Base-by-base conservation (phyloP, 2,888 invertebrate genomes). In the Scaptomyza parva region DNA sequence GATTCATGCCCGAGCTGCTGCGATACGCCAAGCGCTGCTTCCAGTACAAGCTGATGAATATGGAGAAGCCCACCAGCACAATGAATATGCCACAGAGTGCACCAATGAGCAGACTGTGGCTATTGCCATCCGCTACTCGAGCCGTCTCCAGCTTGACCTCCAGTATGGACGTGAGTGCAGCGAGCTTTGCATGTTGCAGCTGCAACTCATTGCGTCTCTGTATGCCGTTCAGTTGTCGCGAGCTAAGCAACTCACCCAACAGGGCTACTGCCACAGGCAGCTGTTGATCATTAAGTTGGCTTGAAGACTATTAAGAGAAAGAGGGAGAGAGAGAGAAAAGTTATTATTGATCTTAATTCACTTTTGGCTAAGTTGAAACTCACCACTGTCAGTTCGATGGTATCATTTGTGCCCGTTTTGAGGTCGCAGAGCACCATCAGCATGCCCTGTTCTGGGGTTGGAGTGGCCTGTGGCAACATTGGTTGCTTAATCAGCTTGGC, bases 351-450 rank as follows among this genome's bases (percentile, higher is more conserved):
- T 4, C 2, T 24, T 14, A 26, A 26, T 41, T n/a, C n/a, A 12
- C 14, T 12, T 28, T 4, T 17, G 3, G 3, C 9, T 17, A 30
- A 0, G 3, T 12, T 20, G 6, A 14, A 2, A 93, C 94, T 94
- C 91, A 97, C 97, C 93, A 97, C 92, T 33, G 97, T 96, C 53
- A 98, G 95, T 91, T 97, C 97, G 47, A 98, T 93, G 8, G 96
- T 95, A 89, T 97, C 96, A 82, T 96, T 96, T 75, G 95, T 95
- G 47, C 95, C 95, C 8, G 94, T 93, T 78, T 97, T 96, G 37
- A 97, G 92, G 88, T 96, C 97, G 89, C 98, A 98, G n/a, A 97
- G 93, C 43, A 97, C 92, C 54, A 96, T 95, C 5, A 97, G 92
- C 60, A 94, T 93, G 59, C 94, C 94, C 44, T 94, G 94, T 33